phyloP scores from a whole-genome alignment of 2,797 vertebrate species.

The Xenentodon cancila region DNA sequence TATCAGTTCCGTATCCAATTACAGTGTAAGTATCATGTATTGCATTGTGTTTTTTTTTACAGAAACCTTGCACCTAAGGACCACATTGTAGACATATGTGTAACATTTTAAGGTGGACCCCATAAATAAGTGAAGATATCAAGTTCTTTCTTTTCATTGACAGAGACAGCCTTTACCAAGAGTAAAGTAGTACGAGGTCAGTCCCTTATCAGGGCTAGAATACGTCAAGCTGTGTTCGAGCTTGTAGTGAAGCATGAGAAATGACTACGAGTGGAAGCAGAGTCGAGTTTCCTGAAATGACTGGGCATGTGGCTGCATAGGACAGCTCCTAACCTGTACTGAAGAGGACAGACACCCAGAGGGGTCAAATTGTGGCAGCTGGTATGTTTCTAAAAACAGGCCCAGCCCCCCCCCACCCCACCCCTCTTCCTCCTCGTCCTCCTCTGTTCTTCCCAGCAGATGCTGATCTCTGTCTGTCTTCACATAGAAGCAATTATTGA shows the following conservation, averaged over 20 bases:
- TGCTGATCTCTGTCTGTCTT: slow-evolving; percentile 72
- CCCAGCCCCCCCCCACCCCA: background rate
- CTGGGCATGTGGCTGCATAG: slow-evolving; percentile 42
- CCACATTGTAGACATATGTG: no score
- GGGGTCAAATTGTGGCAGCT: slow-evolving; percentile 68
- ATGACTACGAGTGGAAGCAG: slow-evolving; percentile 36
- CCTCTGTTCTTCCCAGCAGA: slow-evolving; percentile 65
- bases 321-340: slow-evolving; percentile 71
- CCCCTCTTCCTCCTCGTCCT: slow-evolving; percentile 10
- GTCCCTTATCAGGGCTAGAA: slow-evolving; percentile 11
- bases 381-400: slow-evolving; percentile 78
- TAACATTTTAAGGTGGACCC: no score
- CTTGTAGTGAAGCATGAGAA: slow-evolving; percentile 33
- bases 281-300: slow-evolving; percentile 53
- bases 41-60: no score
- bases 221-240: slow-evolving; percentile 4
- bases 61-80: no score
- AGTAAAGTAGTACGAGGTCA: background rate
- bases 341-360: slow-evolving; percentile 61
- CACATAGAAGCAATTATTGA: slow-evolving; percentile 76
- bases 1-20: no score
- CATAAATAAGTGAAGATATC: no score
- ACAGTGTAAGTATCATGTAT: no score
- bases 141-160: background rate
- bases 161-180: background rate